These are phyloP conservation scores for Drosophila paulistorum DNA, from an alignment of 1,140 invertebrate species.

Conservation along the genomic window DNA sequence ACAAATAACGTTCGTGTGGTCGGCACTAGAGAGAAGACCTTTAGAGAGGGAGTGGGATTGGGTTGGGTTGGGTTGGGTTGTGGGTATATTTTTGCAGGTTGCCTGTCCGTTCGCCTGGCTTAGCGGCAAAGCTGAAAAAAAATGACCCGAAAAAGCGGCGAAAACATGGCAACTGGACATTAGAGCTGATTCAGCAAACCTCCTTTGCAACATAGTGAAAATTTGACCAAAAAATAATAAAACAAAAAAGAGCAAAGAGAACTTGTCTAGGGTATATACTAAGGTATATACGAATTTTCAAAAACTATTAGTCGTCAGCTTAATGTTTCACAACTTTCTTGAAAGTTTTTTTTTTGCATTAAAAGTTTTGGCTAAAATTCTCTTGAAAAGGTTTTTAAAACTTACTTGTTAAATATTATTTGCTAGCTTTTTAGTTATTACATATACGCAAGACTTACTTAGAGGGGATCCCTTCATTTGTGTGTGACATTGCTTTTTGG, in stretches of 20 bases:
- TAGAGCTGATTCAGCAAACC: slow-evolving; percentile 47
- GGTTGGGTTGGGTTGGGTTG: slow-evolving; percentile 11
- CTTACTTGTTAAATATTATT: neutral
- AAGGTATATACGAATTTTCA: neutral
- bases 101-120: slow-evolving; percentile 21
- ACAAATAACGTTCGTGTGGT: slow-evolving; percentile 79
- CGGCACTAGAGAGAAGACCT: slow-evolving; percentile 29
- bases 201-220: neutral
- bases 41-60: slow-evolving; percentile 18
- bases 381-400: neutral
- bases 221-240: slow-evolving; percentile 27
- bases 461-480: neutral
- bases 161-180: slow-evolving; percentile 28
- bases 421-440: neutral
- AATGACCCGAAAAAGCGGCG: slow-evolving; percentile 37
- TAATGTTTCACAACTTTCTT: neutral
- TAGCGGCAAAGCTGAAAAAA: slow-evolving; percentile 56
- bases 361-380: neutral
- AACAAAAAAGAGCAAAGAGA: neutral
- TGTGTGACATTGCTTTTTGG: slow-evolving; percentile 1
- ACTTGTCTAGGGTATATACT: neutral
- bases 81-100: slow-evolving; percentile 26
- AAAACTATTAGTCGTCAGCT: neutral
- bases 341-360: neutral
- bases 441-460: neutral